Evolutionary conservation across 1,140 invertebrate species (phyloP).

Genomic region (Aphelenchoides besseyi): DNA sequence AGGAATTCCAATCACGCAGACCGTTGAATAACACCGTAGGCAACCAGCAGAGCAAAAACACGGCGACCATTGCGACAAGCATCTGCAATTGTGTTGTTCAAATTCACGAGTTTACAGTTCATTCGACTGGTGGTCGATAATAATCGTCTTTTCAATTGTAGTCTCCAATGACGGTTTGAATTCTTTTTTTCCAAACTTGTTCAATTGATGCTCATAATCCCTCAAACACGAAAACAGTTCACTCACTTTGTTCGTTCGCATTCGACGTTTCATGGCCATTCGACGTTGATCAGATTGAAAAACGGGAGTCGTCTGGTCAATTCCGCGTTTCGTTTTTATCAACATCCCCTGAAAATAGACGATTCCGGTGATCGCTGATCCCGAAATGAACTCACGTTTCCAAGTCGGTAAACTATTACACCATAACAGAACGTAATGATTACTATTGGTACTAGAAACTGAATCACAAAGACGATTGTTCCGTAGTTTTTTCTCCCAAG

Average conservation of each 20-base stretch:
- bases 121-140: too few relatives aligned
- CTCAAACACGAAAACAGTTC: too few relatives aligned
- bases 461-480: conserved; percentile 45
- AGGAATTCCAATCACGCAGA: conserved; percentile 65
- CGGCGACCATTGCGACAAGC: conserved; percentile 40
- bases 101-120: neutral
- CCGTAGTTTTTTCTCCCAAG: conserved; percentile 38
- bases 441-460: conserved; percentile 56
- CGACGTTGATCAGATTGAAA: conserved; percentile 42
- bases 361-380: too few relatives aligned
- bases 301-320: conserved; percentile 12
- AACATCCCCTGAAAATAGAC: conserved; percentile 35
- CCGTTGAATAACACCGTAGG: conserved; percentile 67
- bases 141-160: too few relatives aligned
- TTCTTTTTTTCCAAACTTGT: too few relatives aligned
- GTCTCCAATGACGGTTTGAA: too few relatives aligned
- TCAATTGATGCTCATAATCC: too few relatives aligned
- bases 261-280: conserved; percentile 42
- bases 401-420: conserved; percentile 56
- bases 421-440: conserved; percentile 57
- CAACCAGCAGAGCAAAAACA: conserved; percentile 44
- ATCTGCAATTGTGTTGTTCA: conserved; percentile 7
- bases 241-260: conserved; percentile 58
- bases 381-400: conserved; percentile 42
- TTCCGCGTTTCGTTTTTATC: conserved; percentile 31